phyloP scores from a whole-genome alignment of 2,113 vertebrate genomes.

The Prunella fulvescens region DNA sequence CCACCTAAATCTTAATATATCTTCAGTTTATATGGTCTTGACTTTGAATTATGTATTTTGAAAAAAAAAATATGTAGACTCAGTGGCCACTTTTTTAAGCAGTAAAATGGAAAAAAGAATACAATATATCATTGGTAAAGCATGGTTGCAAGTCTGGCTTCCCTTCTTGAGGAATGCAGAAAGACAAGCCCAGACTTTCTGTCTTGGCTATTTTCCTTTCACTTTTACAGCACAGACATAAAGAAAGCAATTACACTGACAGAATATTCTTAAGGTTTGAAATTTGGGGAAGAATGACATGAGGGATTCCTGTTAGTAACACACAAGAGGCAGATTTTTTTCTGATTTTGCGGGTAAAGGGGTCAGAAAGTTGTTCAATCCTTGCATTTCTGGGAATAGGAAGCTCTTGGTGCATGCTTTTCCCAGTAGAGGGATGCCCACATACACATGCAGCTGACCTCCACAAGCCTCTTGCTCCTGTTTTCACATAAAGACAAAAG shows the following conservation, averaged over 20 bases:
- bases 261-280: background rate
- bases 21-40: background rate
- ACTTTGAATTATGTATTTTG: background rate
- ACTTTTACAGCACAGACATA: background rate
- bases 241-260: background rate
- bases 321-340: background rate
- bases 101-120: background rate
- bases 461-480: background rate
- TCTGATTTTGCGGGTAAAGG: background rate
- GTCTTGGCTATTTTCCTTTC: background rate
- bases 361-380: background rate
- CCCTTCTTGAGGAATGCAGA: background rate
- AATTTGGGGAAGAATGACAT: background rate
- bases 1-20: background rate
- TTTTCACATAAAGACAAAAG: background rate
- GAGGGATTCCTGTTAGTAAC: background rate
- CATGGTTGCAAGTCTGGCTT: background rate
- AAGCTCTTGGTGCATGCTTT: background rate
- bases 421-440: background rate
- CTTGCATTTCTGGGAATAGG: background rate
- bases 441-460: fast-evolving
- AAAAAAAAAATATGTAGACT: background rate
- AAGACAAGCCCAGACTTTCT: background rate
- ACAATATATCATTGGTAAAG: background rate
- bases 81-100: background rate